phyloP scores from a whole-genome alignment of 1,140 invertebrate genomes.

The Drosophila tropicalis region DNA sequence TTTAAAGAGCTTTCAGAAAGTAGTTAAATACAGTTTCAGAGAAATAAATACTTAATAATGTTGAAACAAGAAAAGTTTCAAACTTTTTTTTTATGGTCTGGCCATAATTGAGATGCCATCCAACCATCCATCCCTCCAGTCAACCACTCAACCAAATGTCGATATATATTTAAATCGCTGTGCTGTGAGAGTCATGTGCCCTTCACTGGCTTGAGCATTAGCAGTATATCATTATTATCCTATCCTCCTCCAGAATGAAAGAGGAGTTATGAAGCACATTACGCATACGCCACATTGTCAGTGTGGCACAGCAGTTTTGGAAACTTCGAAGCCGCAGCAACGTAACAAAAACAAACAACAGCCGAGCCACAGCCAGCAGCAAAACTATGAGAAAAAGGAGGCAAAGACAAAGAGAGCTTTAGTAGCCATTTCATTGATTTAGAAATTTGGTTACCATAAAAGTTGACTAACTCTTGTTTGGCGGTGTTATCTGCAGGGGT shows the following conservation, averaged over 20 bases:
- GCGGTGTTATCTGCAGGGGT: too few species aligned
- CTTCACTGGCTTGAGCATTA: conserved; percentile 29
- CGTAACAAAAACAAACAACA: conserved; percentile 51
- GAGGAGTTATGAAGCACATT: conserved; percentile 55
- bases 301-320: conserved; percentile 63
- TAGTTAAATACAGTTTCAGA: too few species aligned
- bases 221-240: conserved; percentile 18
- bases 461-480: too few species aligned
- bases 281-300: conserved; percentile 71
- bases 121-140: neutral
- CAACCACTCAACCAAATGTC: neutral
- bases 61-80: too few species aligned
- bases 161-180: conserved; percentile 40
- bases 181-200: conserved; percentile 22
- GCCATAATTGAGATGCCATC: conserved; percentile 15
- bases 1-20: too few species aligned
- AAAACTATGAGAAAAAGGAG: too few species aligned
- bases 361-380: neutral
- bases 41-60: too few species aligned
- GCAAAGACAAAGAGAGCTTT: too few species aligned
- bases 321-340: conserved; percentile 55
- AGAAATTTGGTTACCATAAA: too few species aligned
- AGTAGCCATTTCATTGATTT: too few species aligned
- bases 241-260: conserved; percentile 20
- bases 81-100: neutral